Evolutionary conservation across 2,113 vertebrate species (phyloP).

Genomic region (Mola mola): DNA sequence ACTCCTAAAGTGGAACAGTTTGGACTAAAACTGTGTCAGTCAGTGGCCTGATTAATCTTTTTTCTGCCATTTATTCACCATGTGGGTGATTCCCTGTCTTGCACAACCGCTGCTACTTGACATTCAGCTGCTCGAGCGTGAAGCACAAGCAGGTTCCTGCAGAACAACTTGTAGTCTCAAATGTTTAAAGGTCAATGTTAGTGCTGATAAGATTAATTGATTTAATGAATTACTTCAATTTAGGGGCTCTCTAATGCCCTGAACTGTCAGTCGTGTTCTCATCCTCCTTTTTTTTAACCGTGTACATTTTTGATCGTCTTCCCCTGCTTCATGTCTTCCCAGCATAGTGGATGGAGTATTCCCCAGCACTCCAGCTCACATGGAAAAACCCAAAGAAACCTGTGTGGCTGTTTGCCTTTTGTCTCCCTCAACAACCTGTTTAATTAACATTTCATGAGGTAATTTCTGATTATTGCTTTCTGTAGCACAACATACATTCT

Average conservation of each 20-base stretch:
- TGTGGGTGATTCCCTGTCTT: slow-evolving; percentile 66
- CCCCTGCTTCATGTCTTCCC: neutral
- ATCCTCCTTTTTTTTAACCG: neutral
- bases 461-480: slow-evolving; percentile 4
- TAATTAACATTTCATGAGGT: neutral
- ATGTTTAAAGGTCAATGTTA: slow-evolving; percentile 4
- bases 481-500: neutral
- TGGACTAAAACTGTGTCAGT: slow-evolving; percentile 72
- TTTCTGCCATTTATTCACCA: slow-evolving; percentile 55
- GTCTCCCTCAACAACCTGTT: too few species aligned
- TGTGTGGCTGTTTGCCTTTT: too few species aligned
- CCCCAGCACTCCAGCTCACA: too few species aligned
- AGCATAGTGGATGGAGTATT: too few species aligned
- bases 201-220: too few species aligned
- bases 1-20: slow-evolving; percentile 66
- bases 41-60: slow-evolving; percentile 73
- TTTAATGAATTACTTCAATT: too few species aligned
- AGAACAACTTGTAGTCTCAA: slow-evolving; percentile 3
- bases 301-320: neutral
- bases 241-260: too few species aligned
- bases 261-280: too few species aligned
- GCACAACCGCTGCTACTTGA: slow-evolving; percentile 35
- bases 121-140: slow-evolving; percentile 10
- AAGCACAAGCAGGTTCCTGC: slow-evolving; percentile 5
- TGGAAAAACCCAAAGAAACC: too few species aligned